These are phyloP conservation scores for Drosophila neutralis DNA, from an alignment of 2,888 invertebrate species.

Conservation along the genomic window DNA sequence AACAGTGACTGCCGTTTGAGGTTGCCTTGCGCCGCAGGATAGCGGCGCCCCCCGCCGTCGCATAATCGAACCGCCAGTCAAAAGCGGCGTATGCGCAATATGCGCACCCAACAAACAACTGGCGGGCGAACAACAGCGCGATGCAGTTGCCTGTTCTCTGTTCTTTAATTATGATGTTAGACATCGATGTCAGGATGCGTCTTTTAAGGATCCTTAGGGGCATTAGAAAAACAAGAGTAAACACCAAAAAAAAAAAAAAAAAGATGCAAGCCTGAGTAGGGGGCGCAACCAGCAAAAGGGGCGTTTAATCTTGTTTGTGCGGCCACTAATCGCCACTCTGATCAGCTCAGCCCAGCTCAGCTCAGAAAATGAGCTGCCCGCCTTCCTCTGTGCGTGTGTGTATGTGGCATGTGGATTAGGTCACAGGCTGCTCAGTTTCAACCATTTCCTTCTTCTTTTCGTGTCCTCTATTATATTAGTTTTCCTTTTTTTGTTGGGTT, in stretches of 20 bases:
- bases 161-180: slow-evolving; percentile 70
- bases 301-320: slow-evolving; percentile 68
- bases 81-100: slow-evolving; percentile 63
- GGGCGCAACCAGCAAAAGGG: slow-evolving; percentile 42
- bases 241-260: not conserved
- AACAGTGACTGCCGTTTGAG: slow-evolving; percentile 13
- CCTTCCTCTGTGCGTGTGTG: slow-evolving; percentile 5
- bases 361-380: slow-evolving; percentile 28
- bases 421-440: not conserved
- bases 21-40: slow-evolving; percentile 52
- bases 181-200: slow-evolving; percentile 55
- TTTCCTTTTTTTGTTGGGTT: not conserved
- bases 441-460: slow-evolving; percentile 4
- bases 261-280: not conserved
- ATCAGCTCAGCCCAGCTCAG: slow-evolving; percentile 40
- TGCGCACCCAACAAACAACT: slow-evolving; percentile 1
- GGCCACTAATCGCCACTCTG: slow-evolving; percentile 60
- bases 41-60: slow-evolving; percentile 33
- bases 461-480: not conserved
- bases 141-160: not conserved
- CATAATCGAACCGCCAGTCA: slow-evolving; percentile 39
- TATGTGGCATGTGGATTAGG: slow-evolving; percentile 11
- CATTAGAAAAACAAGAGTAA: not conserved
- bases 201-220: slow-evolving; percentile 39
- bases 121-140: not conserved